Evolutionary conservation across 2,888 invertebrate genomes (phyloP).

Genomic region (Drosophila multiciliata): DNA sequence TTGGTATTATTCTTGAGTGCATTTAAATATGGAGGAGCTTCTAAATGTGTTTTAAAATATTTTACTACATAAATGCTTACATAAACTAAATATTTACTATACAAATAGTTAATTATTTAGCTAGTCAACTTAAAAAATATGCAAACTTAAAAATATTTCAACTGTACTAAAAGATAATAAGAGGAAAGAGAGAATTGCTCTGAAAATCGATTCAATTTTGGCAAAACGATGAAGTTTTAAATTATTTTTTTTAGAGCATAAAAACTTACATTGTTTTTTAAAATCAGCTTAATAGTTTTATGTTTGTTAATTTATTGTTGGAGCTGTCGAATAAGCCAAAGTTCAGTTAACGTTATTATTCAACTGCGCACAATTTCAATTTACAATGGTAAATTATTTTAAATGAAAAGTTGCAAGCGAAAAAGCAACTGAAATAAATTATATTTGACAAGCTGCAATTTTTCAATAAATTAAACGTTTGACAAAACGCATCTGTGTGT

Average conservation of each 20-base stretch:
- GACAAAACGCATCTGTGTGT: slow-evolving; percentile 40
- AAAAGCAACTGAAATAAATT: slow-evolving; percentile 18
- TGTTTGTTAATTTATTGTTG: neutral
- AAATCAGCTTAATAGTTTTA: neutral
- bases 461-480: slow-evolving; percentile 54
- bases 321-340: neutral
- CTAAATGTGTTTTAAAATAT: neutral
- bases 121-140: neutral
- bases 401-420: slow-evolving; percentile 1
- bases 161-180: neutral
- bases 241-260: no score
- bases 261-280: no score
- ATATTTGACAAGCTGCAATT: slow-evolving; percentile 30
- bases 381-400: neutral
- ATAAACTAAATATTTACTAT: neutral
- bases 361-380: neutral
- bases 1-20: neutral
- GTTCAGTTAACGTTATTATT: neutral
- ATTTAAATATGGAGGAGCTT: neutral
- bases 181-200: no score
- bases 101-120: neutral
- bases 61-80: neutral
- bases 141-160: no score
- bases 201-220: no score
- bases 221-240: neutral